Percentiles rank a stretch among this genome's conserved stretches.
phyloP scores from a whole-genome alignment of 2,113 vertebrate species.

The Atherinomorus stipes region DNA sequence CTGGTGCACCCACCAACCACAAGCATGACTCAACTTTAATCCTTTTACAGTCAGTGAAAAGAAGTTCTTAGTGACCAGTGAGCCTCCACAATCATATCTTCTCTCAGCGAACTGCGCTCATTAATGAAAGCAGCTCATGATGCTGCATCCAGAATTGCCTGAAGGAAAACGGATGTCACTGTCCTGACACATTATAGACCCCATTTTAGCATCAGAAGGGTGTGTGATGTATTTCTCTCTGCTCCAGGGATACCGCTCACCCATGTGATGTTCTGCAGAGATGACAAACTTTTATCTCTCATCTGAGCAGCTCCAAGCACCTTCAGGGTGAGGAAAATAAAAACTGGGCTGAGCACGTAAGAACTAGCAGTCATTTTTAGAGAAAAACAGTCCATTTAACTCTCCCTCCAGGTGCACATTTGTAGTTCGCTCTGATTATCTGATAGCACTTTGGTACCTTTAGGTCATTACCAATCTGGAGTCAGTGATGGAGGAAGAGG shows the following conservation, averaged over 20 bases:
- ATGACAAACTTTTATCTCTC: slow-evolving; percentile 33
- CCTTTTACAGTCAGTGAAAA: neutral
- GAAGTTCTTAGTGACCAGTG: neutral
- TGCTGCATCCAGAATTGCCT: slow-evolving; percentile 28
- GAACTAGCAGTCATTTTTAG: neutral
- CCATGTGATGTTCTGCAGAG: slow-evolving; percentile 27
- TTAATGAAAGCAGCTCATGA: slow-evolving; percentile 31
- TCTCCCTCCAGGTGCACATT: slow-evolving; percentile 2
- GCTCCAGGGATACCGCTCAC: slow-evolving; percentile 15
- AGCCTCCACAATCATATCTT: slow-evolving; percentile 14
- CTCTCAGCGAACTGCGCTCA: slow-evolving; percentile 26
- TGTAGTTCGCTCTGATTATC: slow-evolving; percentile 8
- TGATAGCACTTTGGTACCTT: slow-evolving; percentile 5
- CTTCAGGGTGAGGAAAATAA: neutral
- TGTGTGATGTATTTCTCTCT: slow-evolving; percentile 33
- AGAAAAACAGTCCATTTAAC: neutral
- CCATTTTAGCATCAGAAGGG: slow-evolving; percentile 27
- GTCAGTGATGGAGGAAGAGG: slow-evolving; percentile 33
- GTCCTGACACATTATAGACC: slow-evolving; percentile 16
- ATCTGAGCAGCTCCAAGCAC: neutral
- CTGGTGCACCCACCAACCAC: slow-evolving; percentile 4
- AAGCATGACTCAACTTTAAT: slow-evolving; percentile 31
- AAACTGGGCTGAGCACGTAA: neutral
- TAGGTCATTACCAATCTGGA: slow-evolving; percentile 16
- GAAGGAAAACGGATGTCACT: slow-evolving; percentile 41